Conservation (phyloP, 1,140 invertebrate genomes). For the Pseudachorutes palmiensis region DNA sequence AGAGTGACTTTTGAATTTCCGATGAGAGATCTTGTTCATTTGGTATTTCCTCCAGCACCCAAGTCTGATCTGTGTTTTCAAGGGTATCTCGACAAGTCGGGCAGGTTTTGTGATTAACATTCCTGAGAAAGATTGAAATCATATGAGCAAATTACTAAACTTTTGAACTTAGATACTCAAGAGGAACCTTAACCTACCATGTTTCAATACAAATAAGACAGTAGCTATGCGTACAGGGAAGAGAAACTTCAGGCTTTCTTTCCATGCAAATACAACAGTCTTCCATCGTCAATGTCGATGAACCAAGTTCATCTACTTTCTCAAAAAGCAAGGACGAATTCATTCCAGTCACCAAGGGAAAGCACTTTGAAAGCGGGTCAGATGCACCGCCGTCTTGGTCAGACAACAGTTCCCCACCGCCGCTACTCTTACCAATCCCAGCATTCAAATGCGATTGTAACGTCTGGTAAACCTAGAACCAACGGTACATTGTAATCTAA, state of each 20-base stretch:
- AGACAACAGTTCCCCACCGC: constrained; percentile 14
- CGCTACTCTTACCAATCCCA: constrained; percentile 23
- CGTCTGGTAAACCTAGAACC: constrained; percentile 19
- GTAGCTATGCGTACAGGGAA: constrained; percentile 60
- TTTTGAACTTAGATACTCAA: constrained; percentile 14
- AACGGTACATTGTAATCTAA: no score
- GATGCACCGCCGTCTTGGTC: constrained; percentile 18
- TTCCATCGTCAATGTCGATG: constrained; percentile 37
- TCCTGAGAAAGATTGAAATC: constrained; percentile 47
- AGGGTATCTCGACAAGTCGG: constrained; percentile 57
- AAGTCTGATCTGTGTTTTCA: constrained; percentile 55
- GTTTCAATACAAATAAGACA: constrained; percentile 60
- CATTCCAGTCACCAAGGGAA: constrained; percentile 11
- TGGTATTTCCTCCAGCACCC: constrained; percentile 56
- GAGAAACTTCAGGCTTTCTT: constrained; percentile 53
- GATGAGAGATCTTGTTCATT: constrained; percentile 53
- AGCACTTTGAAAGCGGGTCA: not conserved
- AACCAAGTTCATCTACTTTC: constrained; percentile 29
- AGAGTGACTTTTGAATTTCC: constrained; percentile 49
- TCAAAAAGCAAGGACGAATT: constrained; percentile 43
- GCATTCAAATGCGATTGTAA: constrained; percentile 26
- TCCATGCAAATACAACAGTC: constrained; percentile 67
- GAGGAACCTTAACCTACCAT: constrained; percentile 47
- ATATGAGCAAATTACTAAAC: constrained; percentile 25
- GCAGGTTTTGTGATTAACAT: constrained; percentile 57